Evolutionary conservation across 2,113 vertebrate species (phyloP), one percentile per base, ranked within the genome.

Genomic region (Pachyramphus minor): DNA sequence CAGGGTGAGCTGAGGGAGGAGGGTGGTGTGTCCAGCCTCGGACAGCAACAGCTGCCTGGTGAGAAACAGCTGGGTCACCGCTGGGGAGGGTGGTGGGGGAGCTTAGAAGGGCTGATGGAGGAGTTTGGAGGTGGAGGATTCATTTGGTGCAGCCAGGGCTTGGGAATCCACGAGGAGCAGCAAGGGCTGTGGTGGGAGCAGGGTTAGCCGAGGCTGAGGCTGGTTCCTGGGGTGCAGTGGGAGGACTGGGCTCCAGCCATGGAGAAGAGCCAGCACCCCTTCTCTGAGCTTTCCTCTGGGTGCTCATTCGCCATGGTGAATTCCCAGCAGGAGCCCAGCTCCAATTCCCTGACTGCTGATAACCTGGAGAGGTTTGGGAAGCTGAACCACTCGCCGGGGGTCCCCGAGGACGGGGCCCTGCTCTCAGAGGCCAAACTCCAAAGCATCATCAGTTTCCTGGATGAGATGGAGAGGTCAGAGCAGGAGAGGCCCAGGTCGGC

Each of bases 401-500:
- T 98, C 68, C 97, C 98, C 0, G 98, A 98, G 25, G 98, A 98
- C 0, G 98, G 99, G 33, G 98, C 98, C 1, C 96, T 99, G 83
- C 98, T 99, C 12, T 99, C 99, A 0, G 99, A 99, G 95, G 99
- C 99, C 95, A 99, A 99, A 84, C 98, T 99, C 55, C 99, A 99
- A 93, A 99, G 98, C 96, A 99, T 99, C 97, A 98, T 99, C 98
- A 99, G 98, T 78, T 99, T 99, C 90, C 96, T 99, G 97, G 99
- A 99, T 6, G 99, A 99, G 97, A 99, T 99, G 99, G 99, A 99
- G 98, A 98, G 98, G 69, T 98, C 98, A 0, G 99, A 98, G 31
- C 99, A 98, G 97, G 99, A 99, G 94, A 93, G 96, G 30, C 98
- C 98, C 0, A 97, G 98, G 13, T 99, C 99, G 0, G 98, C 98